Conservation (phyloP, 2,888 invertebrate species). For the Papilio gigon region DNA sequence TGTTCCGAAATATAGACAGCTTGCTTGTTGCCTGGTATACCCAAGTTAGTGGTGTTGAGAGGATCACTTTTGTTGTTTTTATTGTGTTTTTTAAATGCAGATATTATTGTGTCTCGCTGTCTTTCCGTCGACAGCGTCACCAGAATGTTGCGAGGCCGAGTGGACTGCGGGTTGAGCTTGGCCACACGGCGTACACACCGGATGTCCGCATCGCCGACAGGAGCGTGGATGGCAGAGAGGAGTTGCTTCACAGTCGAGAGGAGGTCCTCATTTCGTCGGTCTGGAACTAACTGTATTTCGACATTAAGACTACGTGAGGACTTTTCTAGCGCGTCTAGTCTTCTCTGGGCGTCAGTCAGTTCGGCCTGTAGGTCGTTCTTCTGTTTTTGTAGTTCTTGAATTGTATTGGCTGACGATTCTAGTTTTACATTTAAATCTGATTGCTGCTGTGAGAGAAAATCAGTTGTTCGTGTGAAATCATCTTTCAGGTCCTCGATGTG, state of each 20-base stretch:
- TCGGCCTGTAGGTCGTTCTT: neutral
- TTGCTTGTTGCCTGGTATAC: constrained; percentile 1
- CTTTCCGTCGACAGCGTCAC: constrained; percentile 11
- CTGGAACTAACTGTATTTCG: constrained; percentile 10
- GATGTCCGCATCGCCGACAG: neutral
- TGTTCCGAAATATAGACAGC: constrained; percentile 23
- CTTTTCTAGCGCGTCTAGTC: neutral
- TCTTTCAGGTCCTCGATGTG: constrained; percentile 2
- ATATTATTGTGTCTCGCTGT: constrained; percentile 10
- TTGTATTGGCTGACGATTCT: neutral
- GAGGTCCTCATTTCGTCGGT: neutral
- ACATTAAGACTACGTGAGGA: constrained; percentile 5
- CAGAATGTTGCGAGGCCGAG: constrained; percentile 34
- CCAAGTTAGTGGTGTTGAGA: constrained; percentile 7
- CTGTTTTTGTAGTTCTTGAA: neutral
- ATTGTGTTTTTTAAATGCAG: neutral
- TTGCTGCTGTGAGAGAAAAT: neutral
- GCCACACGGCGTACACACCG: constrained; percentile 31
- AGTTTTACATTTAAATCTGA: neutral
- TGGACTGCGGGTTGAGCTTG: constrained; percentile 27
- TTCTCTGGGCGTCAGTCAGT: neutral
- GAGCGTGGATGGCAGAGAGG: neutral
- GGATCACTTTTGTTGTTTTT: constrained; percentile 7
- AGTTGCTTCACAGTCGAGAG: constrained; percentile 13
- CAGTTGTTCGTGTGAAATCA: neutral